Evolutionary conservation across 2,797 vertebrate species (phyloP).

Genomic region (Hyperoplus lanceolatus): DNA sequence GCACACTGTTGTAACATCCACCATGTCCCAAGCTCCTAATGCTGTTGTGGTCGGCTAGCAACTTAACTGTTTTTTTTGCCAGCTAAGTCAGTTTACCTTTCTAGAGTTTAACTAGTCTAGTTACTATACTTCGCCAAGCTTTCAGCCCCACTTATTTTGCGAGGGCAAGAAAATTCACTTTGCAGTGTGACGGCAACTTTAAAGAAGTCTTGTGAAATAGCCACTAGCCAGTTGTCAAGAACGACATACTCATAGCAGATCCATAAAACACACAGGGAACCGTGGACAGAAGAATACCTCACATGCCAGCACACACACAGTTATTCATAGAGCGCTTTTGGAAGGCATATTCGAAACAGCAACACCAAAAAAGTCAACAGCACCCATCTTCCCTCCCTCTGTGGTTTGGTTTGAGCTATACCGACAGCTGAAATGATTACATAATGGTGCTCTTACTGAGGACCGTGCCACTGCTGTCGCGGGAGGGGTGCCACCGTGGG

Average conservation of each 20-base stretch:
- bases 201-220: conserved; percentile 25
- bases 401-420: conserved; percentile 70
- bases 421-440: conserved; percentile 85
- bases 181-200: neutral
- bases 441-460: conserved; percentile 68
- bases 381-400: conserved; percentile 46
- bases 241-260: conserved; percentile 38
- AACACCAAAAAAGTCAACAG: conserved; percentile 40
- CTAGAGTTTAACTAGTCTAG: too few species aligned
- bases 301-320: conserved; percentile 35
- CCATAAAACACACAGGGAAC: conserved; percentile 57
- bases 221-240: conserved; percentile 58
- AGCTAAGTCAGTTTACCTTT: neutral
- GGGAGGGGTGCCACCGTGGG: conserved; percentile 65
- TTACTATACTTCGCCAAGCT: neutral
- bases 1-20: neutral
- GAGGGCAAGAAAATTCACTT: neutral
- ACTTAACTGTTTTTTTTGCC: neutral
- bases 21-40: neutral
- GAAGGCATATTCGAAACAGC: conserved; percentile 37
- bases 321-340: conserved; percentile 46
- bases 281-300: conserved; percentile 58
- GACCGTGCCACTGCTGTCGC: conserved; percentile 66
- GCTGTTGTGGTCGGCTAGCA: neutral
- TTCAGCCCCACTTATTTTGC: neutral